Percentiles rank a stretch among this genome's conserved stretches.
Conservation (phyloP, 2,113 vertebrate genomes). For the Morone saxatilis region DNA sequence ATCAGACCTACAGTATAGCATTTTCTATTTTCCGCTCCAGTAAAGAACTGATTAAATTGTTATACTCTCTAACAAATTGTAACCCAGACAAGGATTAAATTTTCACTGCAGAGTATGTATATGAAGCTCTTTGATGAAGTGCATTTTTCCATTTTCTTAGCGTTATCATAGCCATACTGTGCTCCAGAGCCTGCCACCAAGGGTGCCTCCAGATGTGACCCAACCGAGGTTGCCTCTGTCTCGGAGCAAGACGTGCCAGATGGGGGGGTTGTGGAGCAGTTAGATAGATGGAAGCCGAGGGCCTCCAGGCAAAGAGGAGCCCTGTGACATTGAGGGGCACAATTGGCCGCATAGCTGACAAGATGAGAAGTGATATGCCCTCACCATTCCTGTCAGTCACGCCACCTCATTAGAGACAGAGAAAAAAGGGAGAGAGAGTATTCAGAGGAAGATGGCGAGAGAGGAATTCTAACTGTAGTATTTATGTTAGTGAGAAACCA, state of each 20-base stretch:
- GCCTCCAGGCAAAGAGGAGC: constrained; percentile 76
- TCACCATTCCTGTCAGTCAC: constrained; percentile 79
- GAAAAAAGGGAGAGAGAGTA: constrained; percentile 30
- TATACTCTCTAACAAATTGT: constrained; percentile 62
- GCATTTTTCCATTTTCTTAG: constrained; percentile 29
- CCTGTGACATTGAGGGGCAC: constrained; percentile 82
- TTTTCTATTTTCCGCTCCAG: constrained; percentile 63
- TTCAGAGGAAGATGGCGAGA: constrained; percentile 30
- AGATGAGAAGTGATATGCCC: constrained; percentile 83
- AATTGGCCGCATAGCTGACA: constrained; percentile 80
- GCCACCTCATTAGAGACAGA: constrained; percentile 80
- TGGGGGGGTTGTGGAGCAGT: constrained; percentile 55
- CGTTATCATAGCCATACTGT: constrained; percentile 10
- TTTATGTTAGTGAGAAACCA: constrained; percentile 51
- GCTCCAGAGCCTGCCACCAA: constrained; percentile 35
- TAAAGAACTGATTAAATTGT: constrained; percentile 75
- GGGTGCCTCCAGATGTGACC: constrained; percentile 64
- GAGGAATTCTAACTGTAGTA: constrained; percentile 10
- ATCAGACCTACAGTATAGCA: constrained; percentile 29
- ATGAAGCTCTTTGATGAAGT: constrained; percentile 66
- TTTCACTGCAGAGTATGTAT: constrained; percentile 54
- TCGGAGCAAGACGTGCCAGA: constrained; percentile 68
- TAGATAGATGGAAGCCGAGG: constrained; percentile 70
- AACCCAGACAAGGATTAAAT: constrained; percentile 62
- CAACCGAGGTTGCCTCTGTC: constrained; percentile 50